Base-by-base conservation (phyloP, 2,113 vertebrate genomes). In the Amphiprion ocellaris region DNA sequence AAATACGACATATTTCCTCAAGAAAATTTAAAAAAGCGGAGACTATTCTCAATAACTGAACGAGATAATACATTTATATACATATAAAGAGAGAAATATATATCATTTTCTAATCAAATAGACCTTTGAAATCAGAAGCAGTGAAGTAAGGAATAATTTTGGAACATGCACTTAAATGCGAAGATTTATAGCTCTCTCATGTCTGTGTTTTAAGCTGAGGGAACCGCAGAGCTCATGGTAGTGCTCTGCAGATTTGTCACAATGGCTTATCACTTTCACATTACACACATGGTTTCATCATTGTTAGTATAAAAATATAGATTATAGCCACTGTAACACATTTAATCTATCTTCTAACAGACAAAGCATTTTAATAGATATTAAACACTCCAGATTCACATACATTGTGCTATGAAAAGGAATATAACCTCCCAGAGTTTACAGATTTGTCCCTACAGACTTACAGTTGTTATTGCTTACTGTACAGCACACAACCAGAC, bases 381-480 rank as follows among this genome's bases (percentile, higher is more conserved):
- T 24, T 60, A 26, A 39, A 39, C 30, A 15, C 15, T 60, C 4
- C 47, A 59, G 28, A 39, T 39, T 67, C 17, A 1, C 17, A 23
- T 23, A 26, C 0, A 6, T 46, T 44, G 33, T 30, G 15, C 52
- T 47, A 44, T 63, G 23, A 47, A 26, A 69, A 71, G 17, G 1
- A 63, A 21, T 67, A 54, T 21, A 68, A 74, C 30, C 49, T 58
- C 14, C 17, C 52, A 30, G 15, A 46, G 46, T 66, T 69, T 49
- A 54, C 39, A 75, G 54, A 77, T 75, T 70, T 83, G 74, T 65
- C 74, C 75, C 80, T 44, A 12, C 16, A 82, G 82, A 77, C 79
- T 69, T 72, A 23, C 33, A 53, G 56, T 28, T 77, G 68, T 81
- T 84, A 87, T 81, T 77, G 61, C 47, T 84, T 70, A 71, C 75